phyloP scores from a whole-genome alignment of 2,888 invertebrate species.

The Geophilus truncorum region DNA sequence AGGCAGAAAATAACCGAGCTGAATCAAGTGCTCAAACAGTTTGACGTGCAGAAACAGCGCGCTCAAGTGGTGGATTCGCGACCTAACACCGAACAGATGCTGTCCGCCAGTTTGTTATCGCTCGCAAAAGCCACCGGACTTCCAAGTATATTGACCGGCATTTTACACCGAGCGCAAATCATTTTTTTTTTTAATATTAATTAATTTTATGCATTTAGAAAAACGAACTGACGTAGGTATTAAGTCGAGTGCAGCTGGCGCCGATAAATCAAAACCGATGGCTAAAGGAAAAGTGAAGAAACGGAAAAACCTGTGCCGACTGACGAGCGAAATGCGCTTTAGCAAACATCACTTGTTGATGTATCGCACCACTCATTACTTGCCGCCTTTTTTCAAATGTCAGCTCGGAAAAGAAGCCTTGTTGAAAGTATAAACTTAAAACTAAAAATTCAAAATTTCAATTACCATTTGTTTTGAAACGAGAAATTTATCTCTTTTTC shows the following conservation, averaged over 20 bases:
- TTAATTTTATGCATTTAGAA: no score
- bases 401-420: background rate
- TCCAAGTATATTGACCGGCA: background rate
- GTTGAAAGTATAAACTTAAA: background rate
- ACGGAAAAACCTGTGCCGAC: no score
- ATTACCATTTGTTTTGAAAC: no score
- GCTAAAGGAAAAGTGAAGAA: no score
- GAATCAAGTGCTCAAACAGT: background rate
- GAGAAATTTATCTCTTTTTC: no score
- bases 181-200: no score
- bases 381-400: background rate
- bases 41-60: background rate
- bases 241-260: no score
- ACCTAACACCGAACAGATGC: background rate
- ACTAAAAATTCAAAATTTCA: no score
- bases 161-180: no score
- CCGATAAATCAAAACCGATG: no score
- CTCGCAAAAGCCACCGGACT: constrained; percentile 3
- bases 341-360: background rate
- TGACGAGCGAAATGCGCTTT: no score
- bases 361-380: background rate
- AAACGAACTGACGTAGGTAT: no score
- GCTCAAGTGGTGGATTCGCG: background rate
- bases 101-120: background rate
- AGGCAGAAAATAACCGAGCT: background rate